Conservation (phyloP, 1,140 invertebrate species). For the Heterodera carotae region DNA sequence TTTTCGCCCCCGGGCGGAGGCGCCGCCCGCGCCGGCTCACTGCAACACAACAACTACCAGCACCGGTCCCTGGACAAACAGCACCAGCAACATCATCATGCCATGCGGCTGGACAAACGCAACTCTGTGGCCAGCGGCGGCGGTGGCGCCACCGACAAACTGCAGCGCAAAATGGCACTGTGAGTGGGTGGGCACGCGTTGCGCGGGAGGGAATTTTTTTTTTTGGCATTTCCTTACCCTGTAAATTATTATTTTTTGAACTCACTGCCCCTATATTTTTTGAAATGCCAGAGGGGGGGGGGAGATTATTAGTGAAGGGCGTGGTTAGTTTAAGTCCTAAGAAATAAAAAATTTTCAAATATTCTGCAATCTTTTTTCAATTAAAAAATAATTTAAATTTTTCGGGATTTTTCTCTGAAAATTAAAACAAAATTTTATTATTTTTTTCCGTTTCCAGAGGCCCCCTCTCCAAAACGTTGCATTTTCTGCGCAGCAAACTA, state of each 20-base stretch:
- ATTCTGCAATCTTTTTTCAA: too few species aligned
- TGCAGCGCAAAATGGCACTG: neutral
- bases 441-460: conserved; percentile 30
- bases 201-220: neutral
- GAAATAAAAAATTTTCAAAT: too few species aligned
- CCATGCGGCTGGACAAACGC: conserved; percentile 1
- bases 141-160: neutral
- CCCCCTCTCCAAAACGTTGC: conserved; percentile 39
- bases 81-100: neutral
- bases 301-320: too few species aligned
- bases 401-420: neutral
- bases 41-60: neutral
- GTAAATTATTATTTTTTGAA: neutral
- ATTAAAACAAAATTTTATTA: neutral
- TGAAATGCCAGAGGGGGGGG: neutral
- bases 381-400: too few species aligned
- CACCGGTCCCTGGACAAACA: neutral
- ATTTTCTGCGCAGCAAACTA: conserved; percentile 42
- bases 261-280: too few species aligned
- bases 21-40: neutral
- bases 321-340: too few species aligned
- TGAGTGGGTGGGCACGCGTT: neutral
- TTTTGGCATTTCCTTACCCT: neutral
- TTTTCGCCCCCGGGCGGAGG: conserved; percentile 31
- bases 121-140: neutral